Evolutionary conservation across 2,888 invertebrate species (phyloP).

Genomic region (Molanna angustata): DNA sequence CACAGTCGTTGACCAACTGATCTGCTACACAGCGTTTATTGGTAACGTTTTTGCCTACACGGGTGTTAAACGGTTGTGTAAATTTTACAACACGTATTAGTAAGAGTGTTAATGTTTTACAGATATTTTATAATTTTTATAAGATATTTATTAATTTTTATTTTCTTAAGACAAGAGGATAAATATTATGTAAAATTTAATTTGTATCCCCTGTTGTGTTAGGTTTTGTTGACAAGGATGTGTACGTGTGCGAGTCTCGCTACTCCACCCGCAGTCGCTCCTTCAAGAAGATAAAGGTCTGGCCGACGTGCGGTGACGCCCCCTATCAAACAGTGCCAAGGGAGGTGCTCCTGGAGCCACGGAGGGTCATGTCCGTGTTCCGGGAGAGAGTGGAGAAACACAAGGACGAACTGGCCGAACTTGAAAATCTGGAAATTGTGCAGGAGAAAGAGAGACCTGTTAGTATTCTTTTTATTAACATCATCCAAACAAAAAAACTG

Average conservation of each 20-base stretch:
- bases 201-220: conserved; percentile 9
- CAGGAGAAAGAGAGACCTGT: conserved; percentile 85
- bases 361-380: conserved; percentile 89
- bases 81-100: too few relatives aligned
- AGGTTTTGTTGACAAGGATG: conserved; percentile 86
- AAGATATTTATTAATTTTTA: too few relatives aligned
- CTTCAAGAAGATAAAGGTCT: conserved; percentile 92
- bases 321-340: conserved; percentile 55
- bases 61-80: too few relatives aligned
- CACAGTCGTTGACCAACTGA: too few relatives aligned
- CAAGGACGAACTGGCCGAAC: conserved; percentile 82
- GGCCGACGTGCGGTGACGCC: conserved; percentile 63
- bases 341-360: conserved; percentile 76
- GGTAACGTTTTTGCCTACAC: too few relatives aligned
- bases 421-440: conserved; percentile 78
- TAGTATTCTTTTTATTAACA: conserved; percentile 44
- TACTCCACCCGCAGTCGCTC: conserved; percentile 82
- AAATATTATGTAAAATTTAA: too few relatives aligned
- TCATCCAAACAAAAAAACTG: too few relatives aligned
- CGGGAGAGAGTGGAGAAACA: conserved; percentile 87
- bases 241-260: conserved; percentile 95
- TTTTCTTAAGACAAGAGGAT: too few relatives aligned
- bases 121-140: too few relatives aligned
- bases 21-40: too few relatives aligned
- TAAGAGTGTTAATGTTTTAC: too few relatives aligned